Base-by-base conservation (phyloP, 2,888 invertebrate species). In the Noctuana brunneofusca region DNA sequence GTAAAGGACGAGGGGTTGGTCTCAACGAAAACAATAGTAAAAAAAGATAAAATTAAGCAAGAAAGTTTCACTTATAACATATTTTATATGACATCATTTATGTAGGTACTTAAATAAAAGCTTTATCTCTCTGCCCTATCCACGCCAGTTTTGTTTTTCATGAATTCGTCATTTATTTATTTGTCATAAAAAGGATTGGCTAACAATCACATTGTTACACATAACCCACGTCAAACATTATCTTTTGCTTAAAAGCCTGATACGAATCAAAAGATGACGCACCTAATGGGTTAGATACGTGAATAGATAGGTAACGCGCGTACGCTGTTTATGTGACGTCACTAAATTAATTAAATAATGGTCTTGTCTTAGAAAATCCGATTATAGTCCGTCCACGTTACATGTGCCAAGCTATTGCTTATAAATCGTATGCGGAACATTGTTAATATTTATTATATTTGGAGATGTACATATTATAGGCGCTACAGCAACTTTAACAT, bases 291-390 rank as follows among this genome's bases (percentile, higher is more conserved):
- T 20, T 43, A 22, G 12, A 48, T 8, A 18, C 38, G 38, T 38
- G 5, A 48, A 48, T 11, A 43, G 43, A 43, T 43, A 43, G 43
- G 8, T 12, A 43, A 18, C 11, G 43, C 9, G 12, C 12, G n/a
- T 38, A 38, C 3, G 38, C 5, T 48, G 5, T n/a, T 0, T 6
- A 22, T 22, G 18, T 22, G 22, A 48, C 48, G 48, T 20, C 48
- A 48, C n/a, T 48, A n/a, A 48, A 48, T 22, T 48, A 48, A 48
- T 22, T 22, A 48, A 18, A 48, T 43, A 43, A 43, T 11, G 16
- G 18, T 43, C 3, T 12, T n/a, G 48, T 43, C 16, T 43, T 43
- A 16, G 43, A 18, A 43, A 11, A 18, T 43, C 16, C 43, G 18
- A 38, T 38, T 38, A 14, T 14, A n/a, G 35, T 38, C 14, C 14